These are phyloP conservation scores for Bungarus multicinctus DNA, from an alignment of 2,113 vertebrate genomes.

Conservation along the genomic window DNA sequence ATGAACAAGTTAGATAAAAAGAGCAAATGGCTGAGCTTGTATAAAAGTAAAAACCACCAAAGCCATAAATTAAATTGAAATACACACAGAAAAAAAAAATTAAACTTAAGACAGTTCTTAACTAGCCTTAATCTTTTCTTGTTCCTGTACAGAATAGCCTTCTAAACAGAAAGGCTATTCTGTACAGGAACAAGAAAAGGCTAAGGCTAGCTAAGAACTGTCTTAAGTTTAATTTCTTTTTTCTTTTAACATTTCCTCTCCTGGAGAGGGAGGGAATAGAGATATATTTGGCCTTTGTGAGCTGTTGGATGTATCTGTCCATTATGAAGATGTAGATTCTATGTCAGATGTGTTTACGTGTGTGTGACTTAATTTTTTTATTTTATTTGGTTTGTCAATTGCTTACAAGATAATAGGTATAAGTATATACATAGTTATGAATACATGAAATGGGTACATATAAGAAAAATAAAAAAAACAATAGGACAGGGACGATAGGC, in stretches of 20 bases:
- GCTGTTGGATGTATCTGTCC: not conserved
- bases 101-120: not conserved
- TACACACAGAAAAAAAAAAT: not conserved
- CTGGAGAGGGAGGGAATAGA: not conserved
- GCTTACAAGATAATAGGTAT: too few relatives aligned
- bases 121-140: not conserved
- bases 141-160: not conserved
- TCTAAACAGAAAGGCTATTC: too few relatives aligned
- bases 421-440: too few relatives aligned
- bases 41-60: not conserved
- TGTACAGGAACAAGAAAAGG: not conserved
- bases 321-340: not conserved
- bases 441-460: too few relatives aligned
- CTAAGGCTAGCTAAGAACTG: not conserved
- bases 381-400: too few relatives aligned
- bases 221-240: not conserved
- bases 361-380: too few relatives aligned
- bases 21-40: not conserved
- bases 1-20: not conserved
- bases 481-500: too few relatives aligned
- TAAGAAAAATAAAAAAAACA: too few relatives aligned
- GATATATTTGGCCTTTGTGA: not conserved
- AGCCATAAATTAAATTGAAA: not conserved
- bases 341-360: not conserved
- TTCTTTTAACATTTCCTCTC: not conserved